Evolutionary conservation across 2,113 vertebrate genomes (phyloP).

Genomic region (Poicephalus meyeri): DNA sequence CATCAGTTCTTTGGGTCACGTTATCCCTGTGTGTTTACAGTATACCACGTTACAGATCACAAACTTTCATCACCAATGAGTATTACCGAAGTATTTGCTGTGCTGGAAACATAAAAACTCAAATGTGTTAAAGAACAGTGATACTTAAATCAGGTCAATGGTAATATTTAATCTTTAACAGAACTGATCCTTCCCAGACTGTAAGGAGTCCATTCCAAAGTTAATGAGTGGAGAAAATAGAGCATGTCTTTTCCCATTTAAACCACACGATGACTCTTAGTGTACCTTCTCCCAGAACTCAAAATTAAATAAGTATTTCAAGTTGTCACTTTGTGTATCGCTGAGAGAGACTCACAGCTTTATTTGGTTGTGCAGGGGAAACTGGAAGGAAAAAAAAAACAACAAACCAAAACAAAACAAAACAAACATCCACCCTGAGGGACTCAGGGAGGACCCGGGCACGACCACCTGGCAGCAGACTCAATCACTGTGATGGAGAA

Average conservation of each 20-base stretch:
- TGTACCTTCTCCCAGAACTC: neutral
- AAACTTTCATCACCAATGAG: neutral
- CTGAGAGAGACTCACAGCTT: neutral
- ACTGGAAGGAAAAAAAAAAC: rapidly evolving
- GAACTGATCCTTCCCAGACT: neutral
- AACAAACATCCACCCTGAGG: neutral
- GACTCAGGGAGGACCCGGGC: neutral
- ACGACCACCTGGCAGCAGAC: rapidly evolving
- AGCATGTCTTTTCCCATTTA: neutral
- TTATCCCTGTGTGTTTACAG: neutral
- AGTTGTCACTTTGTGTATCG: neutral
- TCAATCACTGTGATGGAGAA: rapidly evolving
- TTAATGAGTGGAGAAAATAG: neutral
- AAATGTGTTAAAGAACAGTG: neutral
- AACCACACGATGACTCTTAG: rapidly evolving
- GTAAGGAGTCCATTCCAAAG: neutral
- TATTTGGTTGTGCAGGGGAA: neutral
- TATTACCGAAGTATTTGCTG: neutral
- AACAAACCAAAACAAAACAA: no score
- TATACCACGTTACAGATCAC: neutral
- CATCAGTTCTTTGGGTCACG: neutral
- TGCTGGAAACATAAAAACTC: neutral
- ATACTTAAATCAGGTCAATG: neutral
- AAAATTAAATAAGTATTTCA: neutral
- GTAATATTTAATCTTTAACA: neutral